Evolutionary conservation across 2,888 invertebrate genomes (phyloP), one percentile per base, ranked within the genome.

Genomic region (Empis livida): DNA sequence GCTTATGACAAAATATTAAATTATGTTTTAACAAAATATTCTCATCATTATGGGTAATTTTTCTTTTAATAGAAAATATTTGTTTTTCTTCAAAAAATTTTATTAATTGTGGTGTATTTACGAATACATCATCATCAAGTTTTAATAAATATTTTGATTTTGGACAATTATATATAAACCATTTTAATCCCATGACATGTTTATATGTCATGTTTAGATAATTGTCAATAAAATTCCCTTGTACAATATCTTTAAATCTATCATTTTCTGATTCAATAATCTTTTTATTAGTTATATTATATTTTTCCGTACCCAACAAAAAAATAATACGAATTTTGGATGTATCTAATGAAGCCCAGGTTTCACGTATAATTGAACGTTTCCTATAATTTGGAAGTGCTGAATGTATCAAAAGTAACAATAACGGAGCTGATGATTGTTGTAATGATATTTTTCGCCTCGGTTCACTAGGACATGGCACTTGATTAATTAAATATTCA

Each of bases 141-240:
- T 87, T 87, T 46, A 87, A 68, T 46, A 87, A 62, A 57, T 77
- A 79, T 56, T 76, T 79, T 1, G 82, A 84, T 32, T 72, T 69
- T 0, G 77, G 72, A 62, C 89, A 89, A 58, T 81, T 76, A 56
- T 79, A 80, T 1, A 75, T 69, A 16, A 80, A 78, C 82, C 88
- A 89, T 60, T 87, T 86, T 41, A 89, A 71, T 0, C 80, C 83
- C 78, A 86, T 86, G 8, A 84, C 80, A 63, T 89, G 87, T 60
- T 90, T 90, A 57, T 88, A 83, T 0, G 89, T 89, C 68, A 90
- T 76, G 64, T 90, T 90, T 43, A 80, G 73, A 59, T 90, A 90
- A 1, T 80, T 75, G 66, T 90, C 90, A 38, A 74, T 54, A 58
- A 88, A 90, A 49, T 74, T 79, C 0, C 88, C 89, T 60, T 87